Percentiles rank a stretch among this genome's conserved stretches.
Evolutionary conservation across 37 sponge, comb jelly and placozoan species (phyloP).

Genomic region (Mnemiopsis leidyi): DNA sequence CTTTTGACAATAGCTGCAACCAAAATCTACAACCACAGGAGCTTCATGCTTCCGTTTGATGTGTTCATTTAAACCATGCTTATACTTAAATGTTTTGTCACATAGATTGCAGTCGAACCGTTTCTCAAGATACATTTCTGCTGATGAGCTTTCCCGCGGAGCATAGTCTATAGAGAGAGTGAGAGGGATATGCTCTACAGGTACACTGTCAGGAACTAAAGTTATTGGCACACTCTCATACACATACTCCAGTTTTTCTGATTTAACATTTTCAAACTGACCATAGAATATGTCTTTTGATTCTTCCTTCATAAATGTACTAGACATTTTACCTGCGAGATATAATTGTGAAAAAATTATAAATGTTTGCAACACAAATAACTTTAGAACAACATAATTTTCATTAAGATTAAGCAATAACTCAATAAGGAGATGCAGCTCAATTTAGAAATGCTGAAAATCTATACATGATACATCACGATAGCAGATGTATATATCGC

Average conservation of each 20-base stretch:
- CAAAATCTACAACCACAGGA: not conserved
- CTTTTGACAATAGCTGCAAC: not conserved
- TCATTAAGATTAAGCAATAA: too few relatives aligned
- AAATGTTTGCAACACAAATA: too few relatives aligned
- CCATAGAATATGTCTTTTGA: slow-evolving; percentile 55
- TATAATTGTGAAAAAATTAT: too few relatives aligned
- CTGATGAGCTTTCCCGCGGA: not conserved
- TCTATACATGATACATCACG: too few relatives aligned
- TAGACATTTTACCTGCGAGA: not conserved
- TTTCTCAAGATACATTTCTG: not conserved
- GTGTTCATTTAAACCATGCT: slow-evolving; percentile 22
- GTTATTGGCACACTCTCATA: not conserved
- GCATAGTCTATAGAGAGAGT: slow-evolving; percentile 30
- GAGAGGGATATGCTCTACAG: not conserved
- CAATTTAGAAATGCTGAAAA: too few relatives aligned
- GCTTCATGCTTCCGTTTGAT: slow-evolving; percentile 26
- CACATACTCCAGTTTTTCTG: slow-evolving; percentile 11
- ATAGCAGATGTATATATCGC: too few relatives aligned
- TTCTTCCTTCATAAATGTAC: slow-evolving; percentile 53
- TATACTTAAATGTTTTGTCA: slow-evolving; percentile 52
- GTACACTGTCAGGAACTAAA: not conserved
- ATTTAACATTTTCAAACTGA: slow-evolving; percentile 52
- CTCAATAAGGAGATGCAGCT: too few relatives aligned
- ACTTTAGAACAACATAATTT: too few relatives aligned
- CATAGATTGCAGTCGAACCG: slow-evolving; percentile 1